Evolutionary conservation across 2,797 vertebrate species (phyloP).

Genomic region (Sylvia borin): DNA sequence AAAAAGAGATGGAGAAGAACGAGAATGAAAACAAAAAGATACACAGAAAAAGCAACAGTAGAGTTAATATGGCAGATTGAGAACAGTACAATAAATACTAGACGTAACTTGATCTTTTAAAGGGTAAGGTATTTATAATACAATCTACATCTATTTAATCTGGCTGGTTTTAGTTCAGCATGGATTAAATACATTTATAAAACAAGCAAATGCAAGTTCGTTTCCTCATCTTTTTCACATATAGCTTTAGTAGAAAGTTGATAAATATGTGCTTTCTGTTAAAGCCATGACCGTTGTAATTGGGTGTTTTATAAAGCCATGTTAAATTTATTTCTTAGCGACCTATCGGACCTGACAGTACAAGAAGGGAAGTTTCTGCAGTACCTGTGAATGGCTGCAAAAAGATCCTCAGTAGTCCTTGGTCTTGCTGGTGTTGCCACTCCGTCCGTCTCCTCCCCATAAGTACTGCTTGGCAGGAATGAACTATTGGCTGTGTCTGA

Average conservation of each 20-base stretch:
- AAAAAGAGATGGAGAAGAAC: conserved; percentile 68
- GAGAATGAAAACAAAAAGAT: conserved; percentile 77
- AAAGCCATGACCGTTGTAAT: not conserved
- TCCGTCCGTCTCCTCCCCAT: conserved; percentile 73
- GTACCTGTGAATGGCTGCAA: conserved; percentile 98
- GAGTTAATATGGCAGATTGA: conserved; percentile 67
- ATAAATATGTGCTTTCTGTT: not conserved
- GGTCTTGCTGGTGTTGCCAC: conserved; percentile 87
- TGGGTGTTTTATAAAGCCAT: not conserved
- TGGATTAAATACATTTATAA: not conserved
- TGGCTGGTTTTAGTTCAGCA: not conserved
- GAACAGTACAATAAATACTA: conserved; percentile 44
- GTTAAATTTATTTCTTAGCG: not conserved
- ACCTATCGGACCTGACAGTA: not conserved
- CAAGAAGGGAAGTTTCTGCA: not conserved
- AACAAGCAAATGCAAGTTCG: not conserved
- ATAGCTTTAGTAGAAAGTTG: not conserved
- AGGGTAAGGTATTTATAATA: not conserved
- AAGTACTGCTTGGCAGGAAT: conserved; percentile 66
- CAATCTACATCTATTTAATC: not conserved
- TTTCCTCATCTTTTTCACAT: not conserved
- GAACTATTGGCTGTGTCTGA: conserved; percentile 69
- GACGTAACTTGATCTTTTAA: not conserved
- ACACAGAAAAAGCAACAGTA: conserved; percentile 71
- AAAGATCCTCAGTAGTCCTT: conserved; percentile 96